Conservation (phyloP, 2,888 invertebrate species). For the Drosophila algonquin region DNA sequence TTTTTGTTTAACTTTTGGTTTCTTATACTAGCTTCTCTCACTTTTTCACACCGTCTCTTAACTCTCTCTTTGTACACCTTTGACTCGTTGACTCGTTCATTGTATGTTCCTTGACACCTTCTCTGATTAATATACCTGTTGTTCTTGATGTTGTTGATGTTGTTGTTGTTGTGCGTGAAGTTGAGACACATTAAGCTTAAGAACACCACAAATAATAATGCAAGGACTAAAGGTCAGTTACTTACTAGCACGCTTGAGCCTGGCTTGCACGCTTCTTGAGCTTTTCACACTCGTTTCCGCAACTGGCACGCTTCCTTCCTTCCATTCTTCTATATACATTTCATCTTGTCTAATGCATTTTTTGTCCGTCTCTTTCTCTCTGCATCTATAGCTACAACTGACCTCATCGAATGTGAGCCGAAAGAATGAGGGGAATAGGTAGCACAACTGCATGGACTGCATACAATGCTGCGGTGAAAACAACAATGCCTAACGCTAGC, state of each 20-base stretch:
- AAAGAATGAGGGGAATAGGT: slow-evolving; percentile 86
- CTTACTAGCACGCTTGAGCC: slow-evolving; percentile 30
- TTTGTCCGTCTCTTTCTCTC: neutral
- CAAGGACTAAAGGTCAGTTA: slow-evolving; percentile 82
- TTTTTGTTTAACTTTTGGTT: slow-evolving; percentile 42
- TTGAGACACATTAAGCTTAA: slow-evolving; percentile 75
- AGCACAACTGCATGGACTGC: slow-evolving; percentile 89
- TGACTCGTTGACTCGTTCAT: slow-evolving; percentile 51
- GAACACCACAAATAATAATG: slow-evolving; percentile 75
- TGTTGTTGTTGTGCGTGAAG: slow-evolving; percentile 64
- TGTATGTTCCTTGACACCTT: slow-evolving; percentile 51
- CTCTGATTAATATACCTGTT: slow-evolving; percentile 23
- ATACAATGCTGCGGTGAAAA: slow-evolving; percentile 88
- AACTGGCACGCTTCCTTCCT: neutral
- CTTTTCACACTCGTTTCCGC: slow-evolving; percentile 15
- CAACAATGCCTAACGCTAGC: slow-evolving; percentile 82
- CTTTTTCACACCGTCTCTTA: slow-evolving; percentile 43
- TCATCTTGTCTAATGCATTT: neutral
- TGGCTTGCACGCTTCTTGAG: slow-evolving; percentile 22
- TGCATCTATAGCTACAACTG: slow-evolving; percentile 83
- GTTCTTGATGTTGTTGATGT: slow-evolving; percentile 29
- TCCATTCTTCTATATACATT: neutral
- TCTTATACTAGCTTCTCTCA: slow-evolving; percentile 7
- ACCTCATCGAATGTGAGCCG: slow-evolving; percentile 82
- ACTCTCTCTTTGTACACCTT: slow-evolving; percentile 43